Base-by-base conservation (phyloP, 2,888 invertebrate genomes). In the Chrysolina americana region DNA sequence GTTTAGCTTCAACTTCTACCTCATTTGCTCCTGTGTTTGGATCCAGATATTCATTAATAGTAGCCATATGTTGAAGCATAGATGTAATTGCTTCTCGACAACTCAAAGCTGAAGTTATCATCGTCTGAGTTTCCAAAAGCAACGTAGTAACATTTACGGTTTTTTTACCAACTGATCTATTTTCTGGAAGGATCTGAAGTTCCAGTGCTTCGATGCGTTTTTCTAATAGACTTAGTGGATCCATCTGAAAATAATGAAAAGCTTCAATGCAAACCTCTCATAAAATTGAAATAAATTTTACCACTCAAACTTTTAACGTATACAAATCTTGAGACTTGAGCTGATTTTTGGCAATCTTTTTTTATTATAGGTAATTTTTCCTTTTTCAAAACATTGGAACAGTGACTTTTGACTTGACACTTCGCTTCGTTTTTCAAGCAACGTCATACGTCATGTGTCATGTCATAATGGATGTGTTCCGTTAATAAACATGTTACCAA, bases 21-120 rank as follows among this genome's bases (percentile, higher is more conserved):
- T 89, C 88, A 48, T 80, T 83, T 63, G 89, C 89, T 56, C 89
- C 89, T 76, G 86, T 87, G 68, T 83, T 84, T 1, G 89, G 89
- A 78, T 90, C 88, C 65, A 90, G 83, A 77, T 89, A 89, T 17
- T 87, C 86, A 74, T 89, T 89, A 41, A 90, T 85, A 76, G 88
- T 88, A 1, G 87, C 86, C 81, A 90, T 84, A 69, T 89, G 86
- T 78, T 89, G 87, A 59, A 90, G 83, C 53, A 89, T 86, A 0
- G 85, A 82, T 62, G 88, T 89, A 19, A 89, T 86, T 19, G 89
- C 88, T 76, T 90, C 90, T 56, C 90, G 87, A 68, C 90, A 89
- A 74, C 89, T 90, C 19, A 90, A 78, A 1, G 90, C 89, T 9
- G 90, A 89, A 4, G 88, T 86, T 41, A 90, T 88, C 81, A 90